Evolutionary conservation across 2,113 vertebrate species (phyloP).

Genomic region (Tursiops truncatus): DNA sequence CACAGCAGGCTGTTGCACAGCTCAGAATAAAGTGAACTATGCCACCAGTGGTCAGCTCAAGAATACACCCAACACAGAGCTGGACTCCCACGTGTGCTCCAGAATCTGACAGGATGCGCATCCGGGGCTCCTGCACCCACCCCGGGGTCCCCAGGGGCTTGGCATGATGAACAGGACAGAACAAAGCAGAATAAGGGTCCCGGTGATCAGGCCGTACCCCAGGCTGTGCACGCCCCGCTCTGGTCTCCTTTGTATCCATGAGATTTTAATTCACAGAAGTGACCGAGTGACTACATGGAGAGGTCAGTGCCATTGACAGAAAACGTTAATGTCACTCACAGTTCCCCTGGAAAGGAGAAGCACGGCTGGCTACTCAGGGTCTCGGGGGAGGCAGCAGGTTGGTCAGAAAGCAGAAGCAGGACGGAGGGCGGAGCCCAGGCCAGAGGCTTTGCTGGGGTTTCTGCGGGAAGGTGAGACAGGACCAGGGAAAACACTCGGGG

Average conservation of each 20-base stretch:
- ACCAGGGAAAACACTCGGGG: not conserved
- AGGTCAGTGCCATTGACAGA: not conserved
- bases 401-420: not conserved
- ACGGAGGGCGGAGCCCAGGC: not conserved
- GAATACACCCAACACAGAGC: not conserved
- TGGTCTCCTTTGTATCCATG: rapidly evolving
- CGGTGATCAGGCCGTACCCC: rapidly evolving
- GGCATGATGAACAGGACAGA: rapidly evolving
- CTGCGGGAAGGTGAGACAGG: not conserved
- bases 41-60: not conserved
- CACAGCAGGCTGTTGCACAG: rapidly evolving
- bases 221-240: rapidly evolving
- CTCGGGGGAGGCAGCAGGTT: not conserved
- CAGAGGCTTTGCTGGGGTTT: not conserved
- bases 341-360: not conserved
- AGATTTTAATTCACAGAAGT: not conserved
- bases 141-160: not conserved
- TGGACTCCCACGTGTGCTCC: rapidly evolving
- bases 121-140: not conserved
- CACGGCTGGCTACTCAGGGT: rapidly evolving
- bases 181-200: no score
- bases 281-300: not conserved
- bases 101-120: rapidly evolving
- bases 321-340: rapidly evolving
- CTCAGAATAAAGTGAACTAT: not conserved